Evolutionary conservation across 2,113 vertebrate genomes (phyloP).

Genomic region (Leptobrachium ailaonicum): DNA sequence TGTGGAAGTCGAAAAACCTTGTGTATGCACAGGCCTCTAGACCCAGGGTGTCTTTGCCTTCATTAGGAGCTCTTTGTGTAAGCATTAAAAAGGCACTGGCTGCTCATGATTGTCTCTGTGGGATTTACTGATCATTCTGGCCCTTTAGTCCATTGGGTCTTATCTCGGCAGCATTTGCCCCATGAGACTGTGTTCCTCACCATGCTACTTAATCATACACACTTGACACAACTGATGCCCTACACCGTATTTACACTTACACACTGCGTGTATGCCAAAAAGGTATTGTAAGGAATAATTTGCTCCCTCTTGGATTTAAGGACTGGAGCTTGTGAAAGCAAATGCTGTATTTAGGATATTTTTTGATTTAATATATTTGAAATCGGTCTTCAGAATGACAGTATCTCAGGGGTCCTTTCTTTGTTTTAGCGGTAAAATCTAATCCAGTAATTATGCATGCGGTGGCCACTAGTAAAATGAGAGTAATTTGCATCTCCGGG

Average conservation of each 20-base stretch:
- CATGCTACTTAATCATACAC: not conserved
- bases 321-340: no score
- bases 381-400: no score
- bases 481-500: not conserved
- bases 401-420: not conserved
- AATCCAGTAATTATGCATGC: not conserved
- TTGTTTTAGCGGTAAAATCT: not conserved
- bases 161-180: not conserved
- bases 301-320: no score
- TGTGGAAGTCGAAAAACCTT: no score
- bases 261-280: no score
- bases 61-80: not conserved
- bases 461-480: constrained; percentile 12
- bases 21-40: no score
- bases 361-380: no score
- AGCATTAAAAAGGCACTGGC: not conserved
- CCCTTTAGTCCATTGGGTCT: not conserved
- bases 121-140: not conserved
- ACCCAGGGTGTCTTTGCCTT: no score
- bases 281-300: no score
- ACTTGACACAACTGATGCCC: not conserved
- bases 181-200: not conserved
- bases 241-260: no score
- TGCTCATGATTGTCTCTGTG: not conserved
- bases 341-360: no score